Evolutionary conservation across 2,797 vertebrate genomes (phyloP).

Genomic region (Myotis daubentonii): DNA sequence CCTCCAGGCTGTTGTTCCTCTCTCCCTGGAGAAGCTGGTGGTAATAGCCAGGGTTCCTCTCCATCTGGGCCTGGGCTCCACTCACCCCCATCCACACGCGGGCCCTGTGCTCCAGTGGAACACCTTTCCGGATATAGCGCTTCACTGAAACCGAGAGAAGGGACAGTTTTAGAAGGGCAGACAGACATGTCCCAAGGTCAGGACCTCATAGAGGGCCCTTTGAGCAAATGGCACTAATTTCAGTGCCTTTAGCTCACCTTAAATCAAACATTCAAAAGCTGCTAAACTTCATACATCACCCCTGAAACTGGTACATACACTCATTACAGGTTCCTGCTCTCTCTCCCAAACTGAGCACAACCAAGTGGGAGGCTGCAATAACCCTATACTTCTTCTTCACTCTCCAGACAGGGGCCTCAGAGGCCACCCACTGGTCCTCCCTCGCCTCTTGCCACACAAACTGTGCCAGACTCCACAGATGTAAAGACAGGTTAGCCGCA

Average conservation of each 20-base stretch:
- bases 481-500: neutral
- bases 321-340: neutral
- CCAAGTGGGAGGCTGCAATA: neutral
- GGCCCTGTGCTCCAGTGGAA: slow-evolving; percentile 93
- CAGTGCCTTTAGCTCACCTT: neutral
- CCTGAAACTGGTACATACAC: neutral
- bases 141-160: slow-evolving; percentile 90
- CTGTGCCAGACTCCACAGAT: rapidly evolving
- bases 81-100: slow-evolving; percentile 95
- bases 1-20: slow-evolving; percentile 89
- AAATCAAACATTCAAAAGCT: neutral
- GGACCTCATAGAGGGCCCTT: no score
- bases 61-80: slow-evolving; percentile 92
- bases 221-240: neutral
- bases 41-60: slow-evolving; percentile 92
- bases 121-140: slow-evolving; percentile 95
- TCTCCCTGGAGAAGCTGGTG: slow-evolving; percentile 89
- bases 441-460: rapidly evolving
- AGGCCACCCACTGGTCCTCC: neutral
- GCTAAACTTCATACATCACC: neutral
- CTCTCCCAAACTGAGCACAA: neutral
- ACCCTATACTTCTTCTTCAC: neutral
- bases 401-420: neutral
- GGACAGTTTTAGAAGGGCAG: neutral
- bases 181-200: neutral